Percentiles rank a stretch among this genome's conserved stretches.
Conservation (phyloP, 2,113 vertebrate species). For the Hiodon tergisus region DNA sequence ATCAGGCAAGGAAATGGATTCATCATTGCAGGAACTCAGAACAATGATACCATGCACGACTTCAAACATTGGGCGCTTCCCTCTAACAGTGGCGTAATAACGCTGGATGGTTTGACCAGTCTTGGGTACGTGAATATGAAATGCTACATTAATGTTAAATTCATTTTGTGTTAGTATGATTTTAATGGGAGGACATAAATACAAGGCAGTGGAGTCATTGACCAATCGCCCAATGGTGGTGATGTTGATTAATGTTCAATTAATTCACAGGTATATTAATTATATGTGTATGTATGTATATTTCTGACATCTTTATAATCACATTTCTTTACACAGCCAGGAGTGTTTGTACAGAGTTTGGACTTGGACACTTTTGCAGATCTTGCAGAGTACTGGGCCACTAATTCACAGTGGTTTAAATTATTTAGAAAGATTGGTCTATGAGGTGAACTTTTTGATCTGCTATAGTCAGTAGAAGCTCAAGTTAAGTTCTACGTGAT, state of each 20-base stretch:
- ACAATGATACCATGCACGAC: not conserved
- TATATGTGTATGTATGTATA: not conserved
- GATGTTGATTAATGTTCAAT: too few relatives aligned
- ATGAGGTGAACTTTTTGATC: conserved; percentile 33
- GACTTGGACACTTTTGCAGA: conserved; percentile 21
- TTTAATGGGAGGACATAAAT: too few relatives aligned
- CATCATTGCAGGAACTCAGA: not conserved
- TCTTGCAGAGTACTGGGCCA: conserved; percentile 18
- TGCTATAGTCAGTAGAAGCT: conserved; percentile 35
- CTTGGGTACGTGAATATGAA: too few relatives aligned
- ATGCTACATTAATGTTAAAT: too few relatives aligned
- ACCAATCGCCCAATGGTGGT: too few relatives aligned
- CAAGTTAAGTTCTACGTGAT: conserved; percentile 23
- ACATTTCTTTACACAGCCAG: not conserved
- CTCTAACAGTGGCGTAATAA: not conserved
- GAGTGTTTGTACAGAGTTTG: conserved; percentile 12
- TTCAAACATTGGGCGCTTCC: not conserved
- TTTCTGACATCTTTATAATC: not conserved
- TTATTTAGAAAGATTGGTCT: conserved; percentile 34
- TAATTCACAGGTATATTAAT: too few relatives aligned
- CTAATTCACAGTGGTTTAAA: conserved; percentile 22
- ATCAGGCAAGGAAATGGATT: conserved; percentile 38
- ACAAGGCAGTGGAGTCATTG: too few relatives aligned
- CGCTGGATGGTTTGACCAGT: too few relatives aligned
- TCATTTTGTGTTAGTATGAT: too few relatives aligned